Percentiles rank a stretch among this genome's conserved stretches.
phyloP scores from a whole-genome alignment of 1,140 invertebrate genomes.

The Drosophila gunungcola region DNA sequence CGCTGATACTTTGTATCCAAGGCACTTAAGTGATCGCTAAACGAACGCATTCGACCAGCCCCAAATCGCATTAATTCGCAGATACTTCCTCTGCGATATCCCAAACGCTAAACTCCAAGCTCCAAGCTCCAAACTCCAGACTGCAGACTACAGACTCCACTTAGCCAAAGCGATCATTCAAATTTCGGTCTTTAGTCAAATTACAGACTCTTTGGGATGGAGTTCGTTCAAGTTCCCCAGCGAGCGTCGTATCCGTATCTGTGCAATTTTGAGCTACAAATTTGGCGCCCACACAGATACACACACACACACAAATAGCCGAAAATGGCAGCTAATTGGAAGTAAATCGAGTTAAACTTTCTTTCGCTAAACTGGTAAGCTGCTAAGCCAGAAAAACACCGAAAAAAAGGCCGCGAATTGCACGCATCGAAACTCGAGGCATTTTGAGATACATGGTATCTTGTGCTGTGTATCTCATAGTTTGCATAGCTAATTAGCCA shows the following conservation, averaged over 20 bases:
- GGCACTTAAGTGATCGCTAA: slow-evolving; percentile 46
- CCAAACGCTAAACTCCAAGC: slow-evolving; percentile 11
- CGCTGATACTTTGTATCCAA: slow-evolving; percentile 8
- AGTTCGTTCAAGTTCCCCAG: slow-evolving; percentile 5
- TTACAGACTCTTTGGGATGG: slow-evolving; percentile 60
- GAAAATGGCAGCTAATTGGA: slow-evolving; percentile 79
- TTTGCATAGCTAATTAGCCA: slow-evolving; percentile 82
- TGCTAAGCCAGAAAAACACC: neutral
- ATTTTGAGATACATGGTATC: slow-evolving; percentile 76
- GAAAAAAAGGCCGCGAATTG: slow-evolving; percentile 53
- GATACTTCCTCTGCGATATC: slow-evolving; percentile 19
- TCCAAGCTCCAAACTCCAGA: slow-evolving; percentile 23
- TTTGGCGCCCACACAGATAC: slow-evolving; percentile 73
- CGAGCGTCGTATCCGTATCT: slow-evolving; percentile 38
- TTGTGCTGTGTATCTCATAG: slow-evolving; percentile 78
- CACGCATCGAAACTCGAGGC: slow-evolving; percentile 69
- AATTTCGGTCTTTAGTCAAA: slow-evolving; percentile 77
- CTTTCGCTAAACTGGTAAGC: slow-evolving; percentile 44
- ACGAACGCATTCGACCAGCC: slow-evolving; percentile 51
- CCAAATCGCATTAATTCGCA: slow-evolving; percentile 45
- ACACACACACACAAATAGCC: slow-evolving; percentile 30
- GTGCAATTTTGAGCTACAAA: slow-evolving; percentile 66
- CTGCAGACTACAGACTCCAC: slow-evolving; percentile 28
- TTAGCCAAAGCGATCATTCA: slow-evolving; percentile 58
- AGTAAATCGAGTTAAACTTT: slow-evolving; percentile 78